Percentiles rank a stretch among this genome's conserved stretches.
These are phyloP conservation scores for Wiebesia pumilae DNA, from an alignment of 1,140 invertebrate genomes.

Conservation along the genomic window DNA sequence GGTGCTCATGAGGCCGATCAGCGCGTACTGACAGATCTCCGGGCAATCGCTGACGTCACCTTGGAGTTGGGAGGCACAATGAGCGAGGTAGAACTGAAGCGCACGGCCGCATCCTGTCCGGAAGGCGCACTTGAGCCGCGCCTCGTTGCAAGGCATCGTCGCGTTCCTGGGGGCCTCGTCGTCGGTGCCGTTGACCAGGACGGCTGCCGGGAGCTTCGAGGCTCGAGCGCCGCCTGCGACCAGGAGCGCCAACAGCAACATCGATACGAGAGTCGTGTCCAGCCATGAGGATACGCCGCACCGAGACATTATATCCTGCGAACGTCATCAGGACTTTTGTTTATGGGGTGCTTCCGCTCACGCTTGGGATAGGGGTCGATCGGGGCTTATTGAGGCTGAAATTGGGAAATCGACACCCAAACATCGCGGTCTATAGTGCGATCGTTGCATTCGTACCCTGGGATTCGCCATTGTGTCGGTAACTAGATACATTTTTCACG, in stretches of 20 bases:
- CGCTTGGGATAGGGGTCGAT: neutral
- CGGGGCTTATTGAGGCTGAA: neutral
- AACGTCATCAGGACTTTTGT: neutral
- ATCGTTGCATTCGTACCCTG: neutral
- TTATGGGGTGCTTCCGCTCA: neutral
- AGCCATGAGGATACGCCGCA: conserved; percentile 9
- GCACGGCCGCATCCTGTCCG: conserved; percentile 83
- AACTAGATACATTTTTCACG: neutral
- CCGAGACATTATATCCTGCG: conserved; percentile 35
- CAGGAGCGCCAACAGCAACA: neutral
- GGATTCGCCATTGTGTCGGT: neutral
- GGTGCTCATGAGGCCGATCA: conserved; percentile 86
- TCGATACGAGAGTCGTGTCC: neutral
- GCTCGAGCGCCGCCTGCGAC: neutral
- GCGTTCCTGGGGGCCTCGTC: conserved; percentile 8
- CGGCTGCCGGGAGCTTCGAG: neutral
- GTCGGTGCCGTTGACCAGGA: conserved; percentile 4
- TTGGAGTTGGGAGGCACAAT: conserved; percentile 81
- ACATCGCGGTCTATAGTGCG: neutral
- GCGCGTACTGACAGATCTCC: conserved; percentile 82
- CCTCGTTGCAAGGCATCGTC: conserved; percentile 79
- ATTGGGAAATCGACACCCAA: neutral
- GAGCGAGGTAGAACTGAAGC: conserved; percentile 83
- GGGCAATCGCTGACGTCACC: conserved; percentile 78
- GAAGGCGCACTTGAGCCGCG: conserved; percentile 82